Base-by-base conservation (phyloP, 2,797 vertebrate genomes). In the Borostomias antarcticus region DNA sequence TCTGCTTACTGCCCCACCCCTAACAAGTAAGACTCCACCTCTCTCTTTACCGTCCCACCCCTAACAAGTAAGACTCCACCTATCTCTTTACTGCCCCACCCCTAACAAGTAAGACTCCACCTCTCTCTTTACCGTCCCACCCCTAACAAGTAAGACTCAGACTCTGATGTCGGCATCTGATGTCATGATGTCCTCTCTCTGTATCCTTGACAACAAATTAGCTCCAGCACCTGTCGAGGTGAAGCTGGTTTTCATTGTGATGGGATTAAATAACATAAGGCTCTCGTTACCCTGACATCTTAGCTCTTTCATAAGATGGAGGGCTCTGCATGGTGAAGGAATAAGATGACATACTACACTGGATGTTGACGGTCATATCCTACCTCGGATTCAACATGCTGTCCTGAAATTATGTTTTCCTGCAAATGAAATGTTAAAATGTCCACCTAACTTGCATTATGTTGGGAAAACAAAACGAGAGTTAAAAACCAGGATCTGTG, bases 111-210 rank as follows among this genome's bases (percentile, higher is more conserved):
- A 76, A 77, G 74, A 64, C 76, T 57, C 73, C 19, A 21, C 33
- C 50, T 25, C 59, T 59, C 56, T 72, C 25, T 53, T 43, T 51
- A 51, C 68, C 62, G 64, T 69, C 2, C 50, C 67, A 70, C 33
- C 74, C 26, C 35, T 37, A 1, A 13, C 35, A 37, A 13, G 35
- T 37, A 10, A 37, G 17, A 54, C 50, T 71, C 59, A 65, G 33
- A 72, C 56, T 73, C 37, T 58, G 69, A n/a, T n/a, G n/a, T n/a
- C n/a, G n/a, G 77, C 80, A 85, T 76, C 54, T 76, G 81, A 82
- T 86, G 78, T 75, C 68, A 74, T 66, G 65, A 80, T 64, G 26
- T 64, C 50, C 6, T 13, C 21, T 3, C 74, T 76, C 72, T 70
- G 64, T 73, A 73, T 69, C 65, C 2, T 58, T 71, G 68, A 71